These are phyloP conservation scores for Hoplodrina blanda DNA, from an alignment of 2,888 invertebrate genomes.

Conservation along the genomic window DNA sequence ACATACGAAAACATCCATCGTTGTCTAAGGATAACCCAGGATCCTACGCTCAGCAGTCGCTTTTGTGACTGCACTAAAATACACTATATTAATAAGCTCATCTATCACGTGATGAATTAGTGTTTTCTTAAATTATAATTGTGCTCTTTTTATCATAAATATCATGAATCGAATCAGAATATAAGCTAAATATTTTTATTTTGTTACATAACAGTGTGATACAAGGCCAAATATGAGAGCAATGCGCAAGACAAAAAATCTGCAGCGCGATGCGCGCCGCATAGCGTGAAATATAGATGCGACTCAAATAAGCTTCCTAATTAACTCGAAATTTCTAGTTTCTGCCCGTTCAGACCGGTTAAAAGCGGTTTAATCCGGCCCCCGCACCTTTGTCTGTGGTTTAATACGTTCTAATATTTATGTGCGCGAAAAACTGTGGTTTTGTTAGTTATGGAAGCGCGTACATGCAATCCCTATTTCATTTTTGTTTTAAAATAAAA, in stretches of 20 bases:
- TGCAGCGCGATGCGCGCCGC: slow-evolving; percentile 38
- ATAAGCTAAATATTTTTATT: background rate
- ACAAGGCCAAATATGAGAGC: slow-evolving; percentile 22
- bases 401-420: slow-evolving; percentile 55
- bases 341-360: slow-evolving; percentile 35
- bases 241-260: slow-evolving; percentile 49
- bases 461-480: slow-evolving; percentile 6
- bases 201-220: slow-evolving; percentile 34
- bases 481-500: slow-evolving; percentile 13
- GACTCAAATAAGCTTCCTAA: slow-evolving; percentile 54
- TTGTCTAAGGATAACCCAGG: too few species aligned
- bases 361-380: slow-evolving; percentile 43
- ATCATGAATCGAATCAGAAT: background rate
- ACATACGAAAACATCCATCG: too few species aligned
- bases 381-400: slow-evolving; percentile 51
- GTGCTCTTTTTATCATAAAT: too few species aligned
- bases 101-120: too few species aligned
- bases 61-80: too few species aligned
- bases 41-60: too few species aligned
- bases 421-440: slow-evolving; percentile 41
- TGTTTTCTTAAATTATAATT: too few species aligned
- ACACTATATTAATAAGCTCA: too few species aligned
- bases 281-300: slow-evolving; percentile 55
- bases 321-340: slow-evolving; percentile 58
- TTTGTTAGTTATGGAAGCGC: slow-evolving; percentile 23